Evolutionary conservation across 2,888 invertebrate species (phyloP), one percentile per base, ranked within the genome.

Genomic region (Caenorhabditis sulstoni): DNA sequence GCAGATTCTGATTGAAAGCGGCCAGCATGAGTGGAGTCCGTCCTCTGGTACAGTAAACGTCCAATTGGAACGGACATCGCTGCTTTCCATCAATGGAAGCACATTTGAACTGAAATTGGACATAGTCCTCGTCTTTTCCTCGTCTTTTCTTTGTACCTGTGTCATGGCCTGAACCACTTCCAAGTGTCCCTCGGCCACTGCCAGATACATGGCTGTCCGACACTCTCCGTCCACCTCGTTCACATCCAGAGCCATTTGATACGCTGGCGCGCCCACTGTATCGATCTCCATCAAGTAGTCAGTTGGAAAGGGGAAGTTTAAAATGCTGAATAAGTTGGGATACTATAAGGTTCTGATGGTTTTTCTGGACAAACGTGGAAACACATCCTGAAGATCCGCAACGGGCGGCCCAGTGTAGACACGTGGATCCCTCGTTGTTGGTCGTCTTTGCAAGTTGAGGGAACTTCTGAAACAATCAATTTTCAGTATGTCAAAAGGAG

Each of bases 151-250:
- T 41, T 3, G n/a, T 52, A n/a, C 86, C 58, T 86, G 77, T 0
- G 85, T 79, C 75, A 88, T 71, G 3, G 76, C 82, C 29, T 85
- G 74, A 16, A 88, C 85, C 1, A 87, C 79, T 18, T 80, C 81
- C 3, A 75, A 71, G 65, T 88, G 86, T 12, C 81, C 85, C 44
- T 89, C 84, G 9, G 82, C 85, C 90, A 95, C 94, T 12, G 97
- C 95, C 79, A 96, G 93, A 91, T 96, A 96, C 12, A 98, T 92
- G 65, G 96, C 94, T 80, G 94, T 96, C 91, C 96, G 96, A 59
- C 88, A 88, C 52, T 88, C 85, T 8, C 75, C 67, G 68, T 89
- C 88, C 4, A 79, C 82, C 23, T 87, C 94, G 91, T 98, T 98
- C 58, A 97, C 93, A 91, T 97, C 96, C 90, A 96, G 96, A n/a